Evolutionary conservation across 2,113 vertebrate species (phyloP).

Genomic region (Sus scrofa): DNA sequence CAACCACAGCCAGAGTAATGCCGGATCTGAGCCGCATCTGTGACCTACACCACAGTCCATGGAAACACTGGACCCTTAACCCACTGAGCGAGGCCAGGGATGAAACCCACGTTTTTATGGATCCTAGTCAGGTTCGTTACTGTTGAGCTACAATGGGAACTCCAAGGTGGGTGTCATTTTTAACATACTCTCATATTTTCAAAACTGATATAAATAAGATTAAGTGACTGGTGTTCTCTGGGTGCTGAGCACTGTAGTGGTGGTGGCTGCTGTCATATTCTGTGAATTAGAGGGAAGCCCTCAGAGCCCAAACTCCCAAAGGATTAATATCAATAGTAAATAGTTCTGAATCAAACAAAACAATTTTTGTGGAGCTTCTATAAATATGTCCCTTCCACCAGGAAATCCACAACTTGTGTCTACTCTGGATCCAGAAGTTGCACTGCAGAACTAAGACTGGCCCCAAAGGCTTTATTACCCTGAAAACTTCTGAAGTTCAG

Average conservation of each 20-base stretch:
- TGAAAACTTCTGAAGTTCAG: neutral
- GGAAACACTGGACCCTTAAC: too few relatives aligned
- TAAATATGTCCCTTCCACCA: neutral
- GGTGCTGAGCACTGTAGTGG: neutral
- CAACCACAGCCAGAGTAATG: too few relatives aligned
- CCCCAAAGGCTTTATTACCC: neutral
- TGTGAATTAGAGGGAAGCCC: neutral
- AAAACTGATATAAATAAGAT: neutral
- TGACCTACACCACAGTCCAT: too few relatives aligned
- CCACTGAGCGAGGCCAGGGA: too few relatives aligned
- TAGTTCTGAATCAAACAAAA: slow-evolving; percentile 8
- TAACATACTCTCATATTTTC: neutral
- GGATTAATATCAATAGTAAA: neutral
- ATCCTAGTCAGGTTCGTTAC: too few relatives aligned
- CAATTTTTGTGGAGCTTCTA: neutral
- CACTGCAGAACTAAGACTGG: neutral
- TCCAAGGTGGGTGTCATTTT: neutral
- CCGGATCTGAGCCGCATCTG: too few relatives aligned
- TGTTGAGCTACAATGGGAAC: too few relatives aligned
- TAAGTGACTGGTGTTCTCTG: neutral
- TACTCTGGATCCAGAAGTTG: neutral
- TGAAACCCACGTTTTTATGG: too few relatives aligned
- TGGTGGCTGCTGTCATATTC: neutral
- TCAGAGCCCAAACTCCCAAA: neutral
- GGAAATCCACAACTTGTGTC: neutral